Conservation (phyloP, 2,888 invertebrate genomes). For the Cataglyphis rosenhaueri region DNA sequence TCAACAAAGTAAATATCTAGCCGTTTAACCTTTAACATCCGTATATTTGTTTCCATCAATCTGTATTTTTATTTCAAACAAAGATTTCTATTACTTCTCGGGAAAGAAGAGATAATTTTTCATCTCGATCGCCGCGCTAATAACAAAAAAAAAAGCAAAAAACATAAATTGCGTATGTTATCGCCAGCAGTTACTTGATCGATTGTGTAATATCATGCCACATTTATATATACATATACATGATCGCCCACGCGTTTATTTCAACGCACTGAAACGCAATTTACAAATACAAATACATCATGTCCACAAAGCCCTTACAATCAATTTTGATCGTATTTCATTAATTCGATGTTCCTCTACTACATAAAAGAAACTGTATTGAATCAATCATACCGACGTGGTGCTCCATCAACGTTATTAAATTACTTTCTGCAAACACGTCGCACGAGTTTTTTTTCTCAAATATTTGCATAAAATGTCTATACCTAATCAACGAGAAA, state of each 20-base stretch:
- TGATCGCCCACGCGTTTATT: slow-evolving; percentile 23
- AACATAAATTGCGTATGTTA: not conserved
- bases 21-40: not conserved
- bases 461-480: not conserved
- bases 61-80: not conserved
- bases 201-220: slow-evolving; percentile 47
- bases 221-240: not conserved
- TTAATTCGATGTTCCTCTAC: not conserved
- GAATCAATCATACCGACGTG: not conserved
- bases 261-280: slow-evolving; percentile 16
- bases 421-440: not conserved
- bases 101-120: not conserved
- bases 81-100: not conserved
- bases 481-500: not conserved
- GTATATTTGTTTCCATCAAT: not conserved
- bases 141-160: not conserved
- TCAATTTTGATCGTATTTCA: not conserved
- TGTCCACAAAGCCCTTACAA: not conserved
- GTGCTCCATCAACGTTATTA: slow-evolving; percentile 21
- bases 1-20: not conserved
- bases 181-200: not conserved
- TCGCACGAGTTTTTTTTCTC: not conserved
- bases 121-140: not conserved
- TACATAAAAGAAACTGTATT: not conserved
- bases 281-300: slow-evolving; percentile 2